phyloP scores from a whole-genome alignment of 2,888 invertebrate species.

The Eupithecia subumbrata region DNA sequence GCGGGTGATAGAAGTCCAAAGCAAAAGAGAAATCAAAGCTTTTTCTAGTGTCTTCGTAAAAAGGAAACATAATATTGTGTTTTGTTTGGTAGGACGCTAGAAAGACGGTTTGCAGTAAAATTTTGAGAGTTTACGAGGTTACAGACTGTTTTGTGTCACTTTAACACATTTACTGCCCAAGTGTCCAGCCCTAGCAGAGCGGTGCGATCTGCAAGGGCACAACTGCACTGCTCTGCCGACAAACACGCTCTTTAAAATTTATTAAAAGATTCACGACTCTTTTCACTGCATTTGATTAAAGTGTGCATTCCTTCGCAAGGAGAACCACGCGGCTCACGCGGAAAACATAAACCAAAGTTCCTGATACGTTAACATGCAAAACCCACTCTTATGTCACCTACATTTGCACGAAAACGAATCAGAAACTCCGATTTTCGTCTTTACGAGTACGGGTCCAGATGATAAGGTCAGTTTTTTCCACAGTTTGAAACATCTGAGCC shows the following conservation, averaged over 20 bases:
- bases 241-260: neutral
- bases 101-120: neutral
- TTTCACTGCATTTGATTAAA: neutral
- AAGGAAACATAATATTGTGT: neutral
- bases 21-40: neutral
- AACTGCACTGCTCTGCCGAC: neutral
- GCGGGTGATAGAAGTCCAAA: neutral
- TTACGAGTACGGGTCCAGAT: neutral
- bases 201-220: neutral
- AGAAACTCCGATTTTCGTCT: neutral
- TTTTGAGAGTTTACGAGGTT: neutral
- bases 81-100: neutral
- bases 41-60: neutral
- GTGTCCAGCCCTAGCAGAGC: no score
- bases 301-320: neutral
- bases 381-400: no score
- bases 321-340: neutral
- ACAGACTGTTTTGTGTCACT: neutral
- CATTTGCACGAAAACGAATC: no score
- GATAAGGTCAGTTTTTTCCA: slow-evolving; percentile 4
- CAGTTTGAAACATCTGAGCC: slow-evolving; percentile 87
- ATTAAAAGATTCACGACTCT: neutral
- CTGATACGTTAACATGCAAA: no score
- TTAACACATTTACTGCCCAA: no score
- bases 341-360: no score